A percentile compares a stretch with the other conserved stretches of the same genome.
These are phyloP conservation scores for Sitophilus oryzae DNA, from an alignment of 1,140 invertebrate genomes.

Conservation along the genomic window DNA sequence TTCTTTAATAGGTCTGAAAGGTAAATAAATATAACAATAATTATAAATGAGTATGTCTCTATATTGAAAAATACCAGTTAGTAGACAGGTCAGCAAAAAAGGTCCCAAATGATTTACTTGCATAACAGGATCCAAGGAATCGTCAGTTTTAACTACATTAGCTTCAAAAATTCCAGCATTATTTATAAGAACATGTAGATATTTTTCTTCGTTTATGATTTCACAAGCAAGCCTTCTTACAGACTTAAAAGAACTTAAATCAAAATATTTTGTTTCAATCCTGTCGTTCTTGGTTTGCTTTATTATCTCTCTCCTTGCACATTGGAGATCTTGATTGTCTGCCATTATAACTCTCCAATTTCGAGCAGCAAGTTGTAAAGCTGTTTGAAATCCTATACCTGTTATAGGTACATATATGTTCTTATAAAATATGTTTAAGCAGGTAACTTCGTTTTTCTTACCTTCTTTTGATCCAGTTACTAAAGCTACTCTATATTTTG, in stretches of 20 bases:
- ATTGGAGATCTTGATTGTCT: conserved; percentile 70
- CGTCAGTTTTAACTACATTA: conserved; percentile 46
- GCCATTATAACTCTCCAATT: conserved; percentile 82
- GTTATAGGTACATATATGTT: conserved; percentile 29
- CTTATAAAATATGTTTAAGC: neutral
- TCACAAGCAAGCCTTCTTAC: conserved; percentile 49
- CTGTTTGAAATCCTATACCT: conserved; percentile 86
- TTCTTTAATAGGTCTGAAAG: conserved; percentile 41
- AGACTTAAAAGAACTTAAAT: conserved; percentile 49
- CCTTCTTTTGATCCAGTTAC: conserved; percentile 9
- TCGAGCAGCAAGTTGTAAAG: conserved; percentile 67
- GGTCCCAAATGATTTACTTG: conserved; percentile 61
- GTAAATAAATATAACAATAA: neutral
- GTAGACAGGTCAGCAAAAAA: conserved; percentile 57
- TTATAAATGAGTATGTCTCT: conserved; percentile 24
- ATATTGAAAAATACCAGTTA: conserved; percentile 44
- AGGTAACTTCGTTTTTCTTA: neutral
- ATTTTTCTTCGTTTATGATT: conserved; percentile 46
- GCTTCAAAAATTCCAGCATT: conserved; percentile 53
- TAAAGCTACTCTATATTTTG: conserved; percentile 3
- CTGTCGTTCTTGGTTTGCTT: conserved; percentile 33
- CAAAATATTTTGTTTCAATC: conserved; percentile 31
- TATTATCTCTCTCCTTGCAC: conserved; percentile 49
- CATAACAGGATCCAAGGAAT: conserved; percentile 56
- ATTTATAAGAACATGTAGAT: conserved; percentile 62